Evolutionary conservation across 2,888 invertebrate species (phyloP).

Genomic region (Lacanobia wlatinum): DNA sequence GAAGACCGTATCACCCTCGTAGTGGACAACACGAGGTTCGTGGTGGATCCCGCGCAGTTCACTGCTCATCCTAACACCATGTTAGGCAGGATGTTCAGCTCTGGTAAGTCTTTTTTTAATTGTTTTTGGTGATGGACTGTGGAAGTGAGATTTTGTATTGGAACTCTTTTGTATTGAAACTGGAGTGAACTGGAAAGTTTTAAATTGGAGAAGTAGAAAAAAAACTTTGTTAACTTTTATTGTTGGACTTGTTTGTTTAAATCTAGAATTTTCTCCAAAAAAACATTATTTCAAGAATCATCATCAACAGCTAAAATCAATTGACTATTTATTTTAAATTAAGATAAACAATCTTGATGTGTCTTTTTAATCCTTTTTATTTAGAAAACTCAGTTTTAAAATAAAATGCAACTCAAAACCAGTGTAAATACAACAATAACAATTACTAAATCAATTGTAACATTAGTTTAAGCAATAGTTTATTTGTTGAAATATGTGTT

Average conservation of each 20-base stretch:
- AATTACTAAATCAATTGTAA: too few relatives aligned
- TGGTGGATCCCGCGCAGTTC: conserved; percentile 97
- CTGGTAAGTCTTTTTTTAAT: conserved; percentile 88
- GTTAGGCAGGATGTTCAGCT: conserved; percentile 99
- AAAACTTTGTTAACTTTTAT: neutral
- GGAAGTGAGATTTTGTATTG: neutral
- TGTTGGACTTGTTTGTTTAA: neutral
- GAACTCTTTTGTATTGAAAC: conserved; percentile 4
- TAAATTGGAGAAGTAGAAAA: neutral
- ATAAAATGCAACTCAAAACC: too few relatives aligned
- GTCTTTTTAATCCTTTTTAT: too few relatives aligned
- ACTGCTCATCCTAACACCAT: conserved; percentile 99
- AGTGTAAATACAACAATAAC: too few relatives aligned
- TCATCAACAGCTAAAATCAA: too few relatives aligned
- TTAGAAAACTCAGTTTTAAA: too few relatives aligned
- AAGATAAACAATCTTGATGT: too few relatives aligned
- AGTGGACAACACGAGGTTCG: conserved; percentile 97
- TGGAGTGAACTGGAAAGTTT: conserved; percentile 2
- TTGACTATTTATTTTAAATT: too few relatives aligned
- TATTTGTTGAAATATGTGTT: too few relatives aligned
- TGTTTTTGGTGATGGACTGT: conserved; percentile 13
- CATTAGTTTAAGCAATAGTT: too few relatives aligned
- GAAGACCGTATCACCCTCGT: conserved; percentile 97
- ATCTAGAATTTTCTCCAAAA: too few relatives aligned
- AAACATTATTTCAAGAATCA: too few relatives aligned